These are phyloP conservation scores for Erethizon dorsatum DNA, from an alignment of 2,797 vertebrate species.

Conservation along the genomic window DNA sequence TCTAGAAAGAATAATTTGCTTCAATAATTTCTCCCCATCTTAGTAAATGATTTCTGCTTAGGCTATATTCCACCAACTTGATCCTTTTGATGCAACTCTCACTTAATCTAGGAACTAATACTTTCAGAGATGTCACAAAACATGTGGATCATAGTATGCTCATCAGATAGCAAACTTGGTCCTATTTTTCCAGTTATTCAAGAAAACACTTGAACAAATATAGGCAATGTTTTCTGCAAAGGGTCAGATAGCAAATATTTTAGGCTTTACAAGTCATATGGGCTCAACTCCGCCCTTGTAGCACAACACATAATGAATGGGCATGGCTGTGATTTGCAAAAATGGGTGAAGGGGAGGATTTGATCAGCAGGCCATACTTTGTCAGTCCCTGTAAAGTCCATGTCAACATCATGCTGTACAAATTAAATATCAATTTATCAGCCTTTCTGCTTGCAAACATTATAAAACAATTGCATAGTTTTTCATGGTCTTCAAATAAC, in stretches of 20 bases:
- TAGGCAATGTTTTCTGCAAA: neutral
- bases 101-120: constrained; percentile 29
- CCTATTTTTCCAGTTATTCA: constrained; percentile 30
- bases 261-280: neutral
- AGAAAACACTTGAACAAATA: neutral
- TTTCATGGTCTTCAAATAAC: neutral
- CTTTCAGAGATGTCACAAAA: constrained; percentile 27
- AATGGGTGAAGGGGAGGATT: neutral
- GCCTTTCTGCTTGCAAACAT: neutral
- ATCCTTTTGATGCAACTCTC: neutral
- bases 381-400: neutral
- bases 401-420: neutral
- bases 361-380: neutral
- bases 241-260: neutral
- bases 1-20: neutral
- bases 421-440: neutral
- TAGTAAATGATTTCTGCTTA: neutral
- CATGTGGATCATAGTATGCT: neutral
- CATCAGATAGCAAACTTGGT: constrained; percentile 4
- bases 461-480: neutral
- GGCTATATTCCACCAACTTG: neutral
- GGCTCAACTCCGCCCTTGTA: neutral
- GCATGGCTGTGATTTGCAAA: neutral
- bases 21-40: neutral
- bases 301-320: neutral